phyloP scores from a whole-genome alignment of 2,113 vertebrate species.

The Baryphthengus martii region DNA sequence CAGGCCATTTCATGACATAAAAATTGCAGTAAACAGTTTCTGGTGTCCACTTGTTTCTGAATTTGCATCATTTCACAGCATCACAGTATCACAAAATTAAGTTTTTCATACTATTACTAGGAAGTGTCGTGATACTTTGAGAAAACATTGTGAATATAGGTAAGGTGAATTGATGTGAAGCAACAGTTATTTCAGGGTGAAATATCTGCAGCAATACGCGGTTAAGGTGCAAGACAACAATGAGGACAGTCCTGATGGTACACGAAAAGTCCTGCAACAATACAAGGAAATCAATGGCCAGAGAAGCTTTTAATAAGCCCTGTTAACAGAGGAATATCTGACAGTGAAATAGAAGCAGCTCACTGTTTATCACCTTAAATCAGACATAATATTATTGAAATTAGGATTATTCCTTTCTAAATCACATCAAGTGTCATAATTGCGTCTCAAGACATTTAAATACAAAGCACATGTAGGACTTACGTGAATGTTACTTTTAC shows the following conservation, averaged over 20 bases:
- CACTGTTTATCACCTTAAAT: not conserved
- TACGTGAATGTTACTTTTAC: not conserved
- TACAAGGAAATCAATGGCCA: fast-evolving
- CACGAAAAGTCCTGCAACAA: not conserved
- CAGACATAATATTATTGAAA: not conserved
- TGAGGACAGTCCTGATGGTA: not conserved
- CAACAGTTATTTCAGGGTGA: not conserved
- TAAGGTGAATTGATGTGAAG: not conserved
- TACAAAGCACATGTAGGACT: not conserved
- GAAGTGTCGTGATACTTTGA: no score
- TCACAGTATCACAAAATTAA: not conserved
- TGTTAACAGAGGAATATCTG: not conserved
- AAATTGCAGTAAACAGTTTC: not conserved
- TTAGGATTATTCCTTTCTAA: not conserved
- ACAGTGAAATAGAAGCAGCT: not conserved
- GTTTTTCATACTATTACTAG: not conserved
- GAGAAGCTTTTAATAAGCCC: not conserved
- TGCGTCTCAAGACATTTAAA: not conserved
- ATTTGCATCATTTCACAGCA: not conserved
- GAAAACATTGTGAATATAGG: no score
- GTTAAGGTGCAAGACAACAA: not conserved
- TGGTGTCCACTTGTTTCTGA: not conserved
- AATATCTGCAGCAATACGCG: not conserved
- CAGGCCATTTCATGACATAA: not conserved
- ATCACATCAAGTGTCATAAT: not conserved